phyloP scores from a whole-genome alignment of 64 coral and sea anemone genomes.

The Dendronephthya gigantea region DNA sequence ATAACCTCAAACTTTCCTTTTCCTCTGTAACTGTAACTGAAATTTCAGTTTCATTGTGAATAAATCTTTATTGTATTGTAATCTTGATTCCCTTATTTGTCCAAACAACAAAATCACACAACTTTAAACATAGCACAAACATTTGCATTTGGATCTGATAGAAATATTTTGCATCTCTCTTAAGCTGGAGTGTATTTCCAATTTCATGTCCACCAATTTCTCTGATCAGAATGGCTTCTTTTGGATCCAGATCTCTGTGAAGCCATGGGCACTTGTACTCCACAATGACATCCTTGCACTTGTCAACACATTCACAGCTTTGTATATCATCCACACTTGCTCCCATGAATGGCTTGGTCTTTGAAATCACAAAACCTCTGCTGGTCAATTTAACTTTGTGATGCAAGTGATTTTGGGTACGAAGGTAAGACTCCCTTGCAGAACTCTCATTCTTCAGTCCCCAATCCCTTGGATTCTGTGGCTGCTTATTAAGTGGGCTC shows the following conservation, averaged over 20 bases:
- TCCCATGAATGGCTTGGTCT: neutral
- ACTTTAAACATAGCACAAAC: neutral
- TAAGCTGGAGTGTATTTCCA: neutral
- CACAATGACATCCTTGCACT: neutral
- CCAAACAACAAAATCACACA: slow-evolving; percentile 20
- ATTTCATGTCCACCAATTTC: neutral
- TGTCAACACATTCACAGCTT: neutral
- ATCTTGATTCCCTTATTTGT: neutral
- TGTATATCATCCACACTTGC: neutral
- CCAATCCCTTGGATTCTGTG: neutral
- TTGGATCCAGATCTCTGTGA: neutral
- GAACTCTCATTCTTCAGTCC: neutral
- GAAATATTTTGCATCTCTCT: neutral
- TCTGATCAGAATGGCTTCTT: neutral
- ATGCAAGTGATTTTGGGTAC: neutral
- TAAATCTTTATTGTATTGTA: too few relatives aligned
- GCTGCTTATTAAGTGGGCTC: too few relatives aligned
- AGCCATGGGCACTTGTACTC: slow-evolving; percentile 1
- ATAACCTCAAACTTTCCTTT: too few relatives aligned
- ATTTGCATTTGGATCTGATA: neutral
- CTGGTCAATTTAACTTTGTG: neutral
- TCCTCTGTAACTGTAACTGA: too few relatives aligned
- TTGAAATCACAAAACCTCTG: neutral
- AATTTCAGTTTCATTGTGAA: too few relatives aligned
- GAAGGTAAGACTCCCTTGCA: neutral